Percentiles rank a stretch among this genome's conserved stretches.
These are phyloP conservation scores for Choreutis nemorana DNA, from an alignment of 2,888 invertebrate species.

Conservation along the genomic window DNA sequence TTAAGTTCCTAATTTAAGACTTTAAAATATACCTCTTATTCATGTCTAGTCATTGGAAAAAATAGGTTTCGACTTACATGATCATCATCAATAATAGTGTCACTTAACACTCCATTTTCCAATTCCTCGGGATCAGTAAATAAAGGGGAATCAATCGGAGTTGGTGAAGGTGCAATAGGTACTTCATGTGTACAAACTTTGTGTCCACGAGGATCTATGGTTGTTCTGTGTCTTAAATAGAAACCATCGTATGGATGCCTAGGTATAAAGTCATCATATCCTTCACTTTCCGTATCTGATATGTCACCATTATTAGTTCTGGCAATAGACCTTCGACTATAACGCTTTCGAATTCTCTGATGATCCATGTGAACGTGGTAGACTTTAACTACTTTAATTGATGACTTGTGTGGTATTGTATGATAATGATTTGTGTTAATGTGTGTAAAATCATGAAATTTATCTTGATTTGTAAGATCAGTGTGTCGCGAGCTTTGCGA, in stretches of 20 bases:
- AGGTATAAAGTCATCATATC: conserved; percentile 38
- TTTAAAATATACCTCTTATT: too few species aligned
- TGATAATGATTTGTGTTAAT: too few species aligned
- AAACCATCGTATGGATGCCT: conserved; percentile 59
- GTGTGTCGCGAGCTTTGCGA: too few species aligned
- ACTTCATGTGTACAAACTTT: conserved; percentile 55
- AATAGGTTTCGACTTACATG: too few species aligned
- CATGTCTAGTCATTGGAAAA: too few species aligned
- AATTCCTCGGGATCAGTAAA: conserved; percentile 21
- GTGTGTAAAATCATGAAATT: too few species aligned
- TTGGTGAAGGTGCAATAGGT: conserved; percentile 34
- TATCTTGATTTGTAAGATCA: too few species aligned
- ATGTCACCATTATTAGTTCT: conserved; percentile 27
- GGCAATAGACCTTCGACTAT: conserved; percentile 1
- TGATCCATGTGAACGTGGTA: conserved; percentile 13
- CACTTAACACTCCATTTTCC: conserved; percentile 11
- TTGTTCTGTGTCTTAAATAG: conserved; percentile 46
- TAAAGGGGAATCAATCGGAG: conserved; percentile 26
- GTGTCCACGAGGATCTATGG: conserved; percentile 41
- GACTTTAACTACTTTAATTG: too few species aligned
- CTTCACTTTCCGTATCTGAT: conserved; percentile 32
- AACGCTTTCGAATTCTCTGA: conserved; percentile 7
- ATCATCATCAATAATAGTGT: conserved; percentile 16
- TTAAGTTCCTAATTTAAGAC: too few species aligned
- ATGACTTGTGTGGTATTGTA: too few species aligned